Conservation (phyloP, 64 coral and sea anemone species). For the Porites australiensis region DNA sequence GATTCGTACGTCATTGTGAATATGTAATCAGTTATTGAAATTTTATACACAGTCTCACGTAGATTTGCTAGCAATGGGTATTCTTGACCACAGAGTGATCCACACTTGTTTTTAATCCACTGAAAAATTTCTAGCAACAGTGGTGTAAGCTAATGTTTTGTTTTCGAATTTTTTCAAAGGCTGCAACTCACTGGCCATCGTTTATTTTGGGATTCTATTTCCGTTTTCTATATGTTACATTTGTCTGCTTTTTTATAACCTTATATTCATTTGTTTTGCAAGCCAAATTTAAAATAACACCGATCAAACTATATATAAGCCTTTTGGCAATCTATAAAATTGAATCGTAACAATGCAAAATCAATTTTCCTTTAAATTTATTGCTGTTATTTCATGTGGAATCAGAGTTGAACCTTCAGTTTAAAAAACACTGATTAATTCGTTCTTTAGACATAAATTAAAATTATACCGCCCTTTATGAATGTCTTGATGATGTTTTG, state of each 20-base stretch:
- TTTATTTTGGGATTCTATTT: neutral
- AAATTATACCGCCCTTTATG: no score
- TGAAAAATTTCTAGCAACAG: no score
- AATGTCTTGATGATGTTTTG: no score
- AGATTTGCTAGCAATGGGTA: neutral
- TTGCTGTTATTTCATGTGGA: neutral
- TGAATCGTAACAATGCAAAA: neutral
- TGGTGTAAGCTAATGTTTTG: no score
- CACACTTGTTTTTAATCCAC: no score
- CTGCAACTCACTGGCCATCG: no score
- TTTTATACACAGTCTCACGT: neutral
- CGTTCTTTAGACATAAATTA: no score
- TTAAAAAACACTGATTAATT: no score
- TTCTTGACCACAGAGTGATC: neutral
- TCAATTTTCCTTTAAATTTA: neutral
- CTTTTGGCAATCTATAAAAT: no score
- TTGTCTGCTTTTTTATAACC: neutral
- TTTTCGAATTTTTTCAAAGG: no score
- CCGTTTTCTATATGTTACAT: neutral
- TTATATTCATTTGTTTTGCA: neutral
- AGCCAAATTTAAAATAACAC: neutral
- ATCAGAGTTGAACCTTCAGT: neutral
- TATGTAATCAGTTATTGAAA: neutral
- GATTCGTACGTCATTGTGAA: conserved; percentile 37
- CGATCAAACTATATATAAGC: no score